Percentiles rank a stretch among this genome's conserved stretches.
These are phyloP conservation scores for Brienomyrus longianalis DNA, from an alignment of 2,113 vertebrate genomes.

Conservation along the genomic window DNA sequence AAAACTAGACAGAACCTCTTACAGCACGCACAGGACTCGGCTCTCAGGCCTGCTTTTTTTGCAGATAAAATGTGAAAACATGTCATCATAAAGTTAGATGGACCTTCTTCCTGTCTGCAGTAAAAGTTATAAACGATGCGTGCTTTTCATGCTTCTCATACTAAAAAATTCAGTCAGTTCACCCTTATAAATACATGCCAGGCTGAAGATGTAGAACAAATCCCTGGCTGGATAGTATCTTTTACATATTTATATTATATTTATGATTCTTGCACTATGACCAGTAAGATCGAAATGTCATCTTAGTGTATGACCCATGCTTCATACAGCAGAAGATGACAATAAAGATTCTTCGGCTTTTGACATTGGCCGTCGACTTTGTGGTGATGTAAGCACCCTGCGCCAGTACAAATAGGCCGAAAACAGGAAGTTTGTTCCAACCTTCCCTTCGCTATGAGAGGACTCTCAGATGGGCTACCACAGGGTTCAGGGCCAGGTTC, in stretches of 20 bases:
- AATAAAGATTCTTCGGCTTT: background rate
- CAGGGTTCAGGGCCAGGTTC: constrained; percentile 31
- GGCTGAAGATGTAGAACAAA: constrained; percentile 32
- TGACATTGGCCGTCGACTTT: background rate
- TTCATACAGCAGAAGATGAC: background rate
- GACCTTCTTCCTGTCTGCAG: background rate
- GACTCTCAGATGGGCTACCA: constrained; percentile 28
- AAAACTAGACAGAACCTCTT: background rate
- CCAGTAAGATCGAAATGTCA: background rate
- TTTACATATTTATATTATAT: background rate
- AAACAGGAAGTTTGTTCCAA: background rate
- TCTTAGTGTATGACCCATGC: background rate
- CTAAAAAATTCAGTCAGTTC: constrained; percentile 47
- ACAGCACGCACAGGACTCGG: background rate
- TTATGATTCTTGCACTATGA: background rate
- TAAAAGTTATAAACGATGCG: background rate
- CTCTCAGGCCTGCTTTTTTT: background rate
- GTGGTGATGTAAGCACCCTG: background rate
- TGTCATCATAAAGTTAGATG: background rate
- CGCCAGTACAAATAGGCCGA: background rate
- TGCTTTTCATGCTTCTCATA: constrained; percentile 20
- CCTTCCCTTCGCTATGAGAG: background rate
- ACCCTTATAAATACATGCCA: constrained; percentile 37
- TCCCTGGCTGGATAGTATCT: constrained; percentile 39
- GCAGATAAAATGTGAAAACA: background rate